These are phyloP conservation scores for Pavo muticus DNA, from an alignment of 2,113 vertebrate species.

Conservation along the genomic window DNA sequence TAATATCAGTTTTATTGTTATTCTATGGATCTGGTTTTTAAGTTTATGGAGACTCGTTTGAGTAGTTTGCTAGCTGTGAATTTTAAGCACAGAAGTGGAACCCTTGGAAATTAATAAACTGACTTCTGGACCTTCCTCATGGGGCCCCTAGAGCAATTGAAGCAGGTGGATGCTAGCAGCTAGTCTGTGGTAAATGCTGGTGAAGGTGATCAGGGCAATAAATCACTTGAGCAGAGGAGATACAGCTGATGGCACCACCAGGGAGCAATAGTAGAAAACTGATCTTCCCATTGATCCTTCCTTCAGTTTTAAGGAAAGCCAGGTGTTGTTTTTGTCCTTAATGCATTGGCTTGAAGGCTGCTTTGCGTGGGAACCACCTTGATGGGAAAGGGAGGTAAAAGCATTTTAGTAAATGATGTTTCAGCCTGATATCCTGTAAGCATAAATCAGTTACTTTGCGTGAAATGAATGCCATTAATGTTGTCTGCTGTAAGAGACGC, in stretches of 20 bases:
- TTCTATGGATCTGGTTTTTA: background rate
- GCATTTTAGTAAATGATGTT: background rate
- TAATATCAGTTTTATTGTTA: background rate
- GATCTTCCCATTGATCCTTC: background rate
- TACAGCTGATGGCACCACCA: accelerated
- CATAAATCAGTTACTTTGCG: background rate
- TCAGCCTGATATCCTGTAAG: accelerated
- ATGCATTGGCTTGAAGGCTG: background rate
- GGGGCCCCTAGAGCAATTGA: accelerated
- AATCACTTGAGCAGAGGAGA: background rate
- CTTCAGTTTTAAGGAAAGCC: background rate
- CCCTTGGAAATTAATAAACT: background rate
- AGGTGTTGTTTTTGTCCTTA: background rate
- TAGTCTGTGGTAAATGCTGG: background rate
- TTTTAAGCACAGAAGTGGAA: conserved; percentile 16
- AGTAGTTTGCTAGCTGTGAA: background rate
- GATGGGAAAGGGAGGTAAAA: background rate
- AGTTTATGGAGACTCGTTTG: background rate
- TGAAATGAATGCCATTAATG: background rate
- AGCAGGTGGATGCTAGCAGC: background rate
- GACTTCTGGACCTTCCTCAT: background rate
- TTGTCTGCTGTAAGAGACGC: background rate
- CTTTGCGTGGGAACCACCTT: background rate
- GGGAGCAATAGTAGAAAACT: background rate
- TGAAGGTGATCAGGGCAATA: background rate